Base-by-base conservation (phyloP, 2,113 vertebrate species). In the Cercocebus atys region DNA sequence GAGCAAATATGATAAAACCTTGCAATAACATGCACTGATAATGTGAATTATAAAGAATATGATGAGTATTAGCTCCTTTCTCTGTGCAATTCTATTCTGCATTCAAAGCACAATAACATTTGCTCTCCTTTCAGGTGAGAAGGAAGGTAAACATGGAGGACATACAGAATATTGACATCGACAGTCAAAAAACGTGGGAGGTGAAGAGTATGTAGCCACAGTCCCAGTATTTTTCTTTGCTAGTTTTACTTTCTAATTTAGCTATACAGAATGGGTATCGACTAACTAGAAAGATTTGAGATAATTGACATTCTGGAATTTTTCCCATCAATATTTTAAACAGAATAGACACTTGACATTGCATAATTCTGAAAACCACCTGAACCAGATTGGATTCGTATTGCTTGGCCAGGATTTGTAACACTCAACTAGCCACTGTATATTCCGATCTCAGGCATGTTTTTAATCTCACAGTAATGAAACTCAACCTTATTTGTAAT, bases 181-280 rank as follows among this genome's bases (percentile, higher is more conserved):
- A n/a, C 9, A 9, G 2, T 66, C 35, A 89, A 12, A 57, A 59
- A 86, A 32, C 11, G 17, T 50, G 20, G 27, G 9, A 79, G 16
- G n/a, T 50, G 0, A 25, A 47, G 12, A 0, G 0, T 25, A 8
- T 43, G 5, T 61, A 66, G 13, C 3, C 38, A 50, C 27, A 88
- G 55, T 11, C 14, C 7, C 22, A 68, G 3, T 32, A 40, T 12
- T 82, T n/a, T 66, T 32, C 1, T 45, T 78, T 18, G 16, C n/a
- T 66, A 50, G 6, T 8, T 73, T 93, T 76, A 12, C 6, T 25
- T 5, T 32, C 45, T 7, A 72, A 32, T 55, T 70, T 92, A 88
- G 9, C 43, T 78, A 72, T 43, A 61, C 3, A 84, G 18, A 84
- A 59, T 47, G 43, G 0, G 3, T 55, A 75, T 43, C 7, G 32